phyloP scores from a whole-genome alignment of 2,113 vertebrate genomes.

The Indri indri region DNA sequence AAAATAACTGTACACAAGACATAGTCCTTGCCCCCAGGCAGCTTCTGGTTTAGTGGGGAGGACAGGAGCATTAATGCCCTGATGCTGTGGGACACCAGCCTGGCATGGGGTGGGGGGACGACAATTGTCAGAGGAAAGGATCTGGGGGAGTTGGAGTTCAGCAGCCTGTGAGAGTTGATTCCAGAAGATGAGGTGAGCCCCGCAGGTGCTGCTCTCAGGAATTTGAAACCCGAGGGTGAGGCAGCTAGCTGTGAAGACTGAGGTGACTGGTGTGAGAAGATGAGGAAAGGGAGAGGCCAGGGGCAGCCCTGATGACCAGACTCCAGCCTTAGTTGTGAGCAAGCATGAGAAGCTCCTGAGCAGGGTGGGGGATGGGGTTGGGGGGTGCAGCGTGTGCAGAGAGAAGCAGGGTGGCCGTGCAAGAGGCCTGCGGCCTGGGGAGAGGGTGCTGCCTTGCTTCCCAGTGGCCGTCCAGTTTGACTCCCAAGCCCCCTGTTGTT shows the following conservation, averaged over 20 bases:
- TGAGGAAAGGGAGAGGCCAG: background rate
- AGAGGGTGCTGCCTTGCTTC: background rate
- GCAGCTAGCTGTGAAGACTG: background rate
- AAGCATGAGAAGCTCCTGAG: background rate
- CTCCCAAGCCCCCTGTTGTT: background rate
- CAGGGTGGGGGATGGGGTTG: background rate
- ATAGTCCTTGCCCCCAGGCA: background rate
- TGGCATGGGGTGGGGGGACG: background rate
- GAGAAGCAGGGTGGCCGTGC: background rate
- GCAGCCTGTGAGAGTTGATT: background rate
- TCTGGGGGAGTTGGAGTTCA: background rate
- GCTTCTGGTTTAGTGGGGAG: background rate
- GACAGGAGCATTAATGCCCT: background rate
- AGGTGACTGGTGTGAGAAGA: background rate
- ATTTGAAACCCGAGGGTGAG: background rate
- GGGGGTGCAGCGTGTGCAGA: accelerated
- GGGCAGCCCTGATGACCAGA: no score
- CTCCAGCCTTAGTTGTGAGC: background rate
- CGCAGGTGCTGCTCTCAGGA: background rate
- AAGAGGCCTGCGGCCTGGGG: no score
- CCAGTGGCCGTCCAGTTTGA: background rate
- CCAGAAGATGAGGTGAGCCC: background rate
- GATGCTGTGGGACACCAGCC: no score
- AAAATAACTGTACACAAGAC: background rate
- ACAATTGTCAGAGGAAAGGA: background rate